Evolutionary conservation across 2,888 invertebrate species (phyloP).

Genomic region (Lithophane socia): DNA sequence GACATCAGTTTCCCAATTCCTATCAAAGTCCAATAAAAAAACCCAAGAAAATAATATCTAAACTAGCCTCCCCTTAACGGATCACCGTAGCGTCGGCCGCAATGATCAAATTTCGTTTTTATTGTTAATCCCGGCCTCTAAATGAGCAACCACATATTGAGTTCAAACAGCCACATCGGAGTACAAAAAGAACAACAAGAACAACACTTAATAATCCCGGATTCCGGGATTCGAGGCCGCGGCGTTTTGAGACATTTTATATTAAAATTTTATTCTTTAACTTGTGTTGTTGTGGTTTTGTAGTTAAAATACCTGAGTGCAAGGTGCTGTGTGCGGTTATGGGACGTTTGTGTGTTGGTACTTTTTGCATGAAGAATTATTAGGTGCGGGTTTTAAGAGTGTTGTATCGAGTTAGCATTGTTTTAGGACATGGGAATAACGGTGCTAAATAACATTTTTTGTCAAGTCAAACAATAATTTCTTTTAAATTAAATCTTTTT

Average conservation of each 20-base stretch:
- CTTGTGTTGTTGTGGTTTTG: constrained; percentile 55
- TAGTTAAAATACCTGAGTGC: constrained; percentile 48
- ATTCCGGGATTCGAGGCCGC: constrained; percentile 80
- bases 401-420: not conserved
- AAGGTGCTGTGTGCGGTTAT: constrained; percentile 38
- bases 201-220: constrained; percentile 75
- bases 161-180: constrained; percentile 81
- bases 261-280: constrained; percentile 68
- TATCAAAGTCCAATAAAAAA: not conserved
- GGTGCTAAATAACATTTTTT: not conserved
- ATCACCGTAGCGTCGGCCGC: constrained; percentile 75
- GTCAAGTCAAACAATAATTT: not conserved
- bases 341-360: not conserved
- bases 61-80: constrained; percentile 78
- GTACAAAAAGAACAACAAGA: constrained; percentile 72
- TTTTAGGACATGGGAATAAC: not conserved
- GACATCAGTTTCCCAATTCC: not conserved
- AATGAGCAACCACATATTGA: constrained; percentile 85
- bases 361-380: constrained; percentile 23
- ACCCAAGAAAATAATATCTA: not conserved
- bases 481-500: too few species aligned
- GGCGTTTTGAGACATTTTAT: constrained; percentile 70
- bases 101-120: constrained; percentile 91
- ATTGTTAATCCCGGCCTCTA: constrained; percentile 87
- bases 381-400: not conserved